Evolutionary conservation across 2,797 vertebrate species (phyloP), one percentile per base, ranked within the genome.

Genomic region (Myotis pilosus): DNA sequence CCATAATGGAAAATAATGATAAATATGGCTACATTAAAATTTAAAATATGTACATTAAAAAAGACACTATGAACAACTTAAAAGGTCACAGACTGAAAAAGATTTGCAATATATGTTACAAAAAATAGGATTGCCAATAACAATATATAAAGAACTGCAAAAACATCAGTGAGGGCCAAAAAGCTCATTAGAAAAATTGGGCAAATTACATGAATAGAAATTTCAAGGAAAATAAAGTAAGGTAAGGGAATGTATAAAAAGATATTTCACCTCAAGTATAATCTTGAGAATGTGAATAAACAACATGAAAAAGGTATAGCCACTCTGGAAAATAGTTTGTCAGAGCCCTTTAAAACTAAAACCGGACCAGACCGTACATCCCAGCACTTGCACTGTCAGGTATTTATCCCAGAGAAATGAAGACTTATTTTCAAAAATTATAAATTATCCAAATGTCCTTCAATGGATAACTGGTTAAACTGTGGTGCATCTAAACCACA

Each of bases 191-290:
- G 60, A 25, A 89, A 78, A 93, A 66, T 75, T 66, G 41, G 28
- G 13, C 49, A 94, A 94, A 91, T 79, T 23, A 86, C 25, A 91
- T 74, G 28, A 57, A 41, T 41, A 84, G 30, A 20, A 79, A 76
- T 94, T 93, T 84, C 71, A 68, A 92, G 33, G 23, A 94, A 91
- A 68, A 74, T 41, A 78, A 57, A 95, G 28, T 4, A 38, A 15
- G 19, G 3, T 11, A 44, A 82, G 41, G 9, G 28, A 62, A 83
- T 30, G 76, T 15, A 68, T 22, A 71, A 68, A 91, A 87, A 94
- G 25, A 44, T 88, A 30, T 64, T 64, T 19, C 23, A 78, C n/a
- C 4, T 80, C 79, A 85, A 33, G 47, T 19, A 85, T 36, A 81
- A 86, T 89, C 44, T 75, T 68, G 4, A 91, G 82, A 92, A 79